These are phyloP conservation scores for Ditula angustiorana DNA, from an alignment of 2,888 invertebrate species.

Conservation along the genomic window DNA sequence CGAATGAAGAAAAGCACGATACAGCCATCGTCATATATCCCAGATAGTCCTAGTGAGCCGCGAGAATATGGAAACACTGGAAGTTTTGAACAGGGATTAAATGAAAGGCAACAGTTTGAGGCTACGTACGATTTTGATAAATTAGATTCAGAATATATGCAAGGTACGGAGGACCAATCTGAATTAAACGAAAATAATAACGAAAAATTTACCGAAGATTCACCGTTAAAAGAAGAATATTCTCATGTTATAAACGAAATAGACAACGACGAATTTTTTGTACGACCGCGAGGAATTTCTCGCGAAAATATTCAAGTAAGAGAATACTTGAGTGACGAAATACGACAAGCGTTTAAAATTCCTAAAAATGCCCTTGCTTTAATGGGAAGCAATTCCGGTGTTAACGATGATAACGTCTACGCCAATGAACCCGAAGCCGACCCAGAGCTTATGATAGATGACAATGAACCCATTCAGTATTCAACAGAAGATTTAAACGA, in stretches of 20 bases:
- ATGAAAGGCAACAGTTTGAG: constrained; percentile 71
- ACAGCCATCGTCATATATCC: constrained; percentile 71
- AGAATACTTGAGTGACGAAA: constrained; percentile 91
- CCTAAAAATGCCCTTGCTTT: constrained; percentile 88
- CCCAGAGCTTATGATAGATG: constrained; percentile 70
- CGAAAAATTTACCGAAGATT: constrained; percentile 57
- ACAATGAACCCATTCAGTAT: constrained; percentile 67
- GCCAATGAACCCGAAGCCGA: constrained; percentile 72
- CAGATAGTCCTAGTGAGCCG: constrained; percentile 74
- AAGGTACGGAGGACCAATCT: constrained; percentile 66
- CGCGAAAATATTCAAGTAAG: constrained; percentile 93
- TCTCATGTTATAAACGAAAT: constrained; percentile 92
- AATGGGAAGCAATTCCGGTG: constrained; percentile 77
- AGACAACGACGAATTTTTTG: constrained; percentile 94
- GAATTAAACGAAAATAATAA: constrained; percentile 58
- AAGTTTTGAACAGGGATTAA: constrained; percentile 64
- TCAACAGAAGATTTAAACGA: constrained; percentile 78
- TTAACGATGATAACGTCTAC: constrained; percentile 68
- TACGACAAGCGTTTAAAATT: constrained; percentile 91
- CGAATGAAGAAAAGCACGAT: constrained; percentile 86
- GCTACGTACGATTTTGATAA: constrained; percentile 84
- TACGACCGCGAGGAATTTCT: constrained; percentile 92
- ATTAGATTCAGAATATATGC: constrained; percentile 85
- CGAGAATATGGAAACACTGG: constrained; percentile 80
- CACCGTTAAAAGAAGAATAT: constrained; percentile 78